These are phyloP conservation scores for Nematolebias whitei DNA, from an alignment of 2,113 vertebrate genomes.

Conservation along the genomic window DNA sequence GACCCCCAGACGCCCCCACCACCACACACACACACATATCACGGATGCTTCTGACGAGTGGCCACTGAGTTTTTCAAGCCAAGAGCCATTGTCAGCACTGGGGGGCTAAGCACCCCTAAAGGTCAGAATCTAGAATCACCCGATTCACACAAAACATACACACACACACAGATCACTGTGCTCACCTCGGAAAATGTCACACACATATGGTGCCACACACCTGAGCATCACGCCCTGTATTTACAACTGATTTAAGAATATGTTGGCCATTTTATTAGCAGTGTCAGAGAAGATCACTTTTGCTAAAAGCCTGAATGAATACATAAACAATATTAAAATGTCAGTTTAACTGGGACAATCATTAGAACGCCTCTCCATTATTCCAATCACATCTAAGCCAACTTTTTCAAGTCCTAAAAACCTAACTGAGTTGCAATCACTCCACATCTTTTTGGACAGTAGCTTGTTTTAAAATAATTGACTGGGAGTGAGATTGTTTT, in stretches of 20 bases:
- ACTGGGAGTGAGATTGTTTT: conserved; percentile 15
- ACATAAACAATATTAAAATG: not conserved
- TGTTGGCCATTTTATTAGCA: conserved; percentile 12
- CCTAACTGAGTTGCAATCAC: conserved; percentile 11
- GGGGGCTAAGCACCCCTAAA: no score
- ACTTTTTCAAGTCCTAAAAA: conserved; percentile 12
- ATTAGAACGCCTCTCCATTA: not conserved
- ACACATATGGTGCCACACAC: conserved; percentile 43
- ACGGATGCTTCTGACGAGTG: no score
- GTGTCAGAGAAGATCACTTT: not conserved
- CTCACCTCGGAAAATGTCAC: conserved; percentile 24
- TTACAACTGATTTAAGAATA: conserved; percentile 36
- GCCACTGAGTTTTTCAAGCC: no score
- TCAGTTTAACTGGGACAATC: not conserved
- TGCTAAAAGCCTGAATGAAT: not conserved
- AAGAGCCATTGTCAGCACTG: no score
- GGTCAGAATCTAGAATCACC: no score
- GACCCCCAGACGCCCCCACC: no score
- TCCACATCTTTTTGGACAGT: conserved; percentile 8
- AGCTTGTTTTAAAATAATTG: conserved; percentile 12
- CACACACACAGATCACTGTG: conserved; percentile 6
- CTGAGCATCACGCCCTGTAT: conserved; percentile 25
- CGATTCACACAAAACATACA: not conserved
- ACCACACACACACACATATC: no score
- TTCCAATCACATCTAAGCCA: conserved; percentile 1